phyloP scores from a whole-genome alignment of 1,140 invertebrate genomes.

The Matsumurasca onukii region DNA sequence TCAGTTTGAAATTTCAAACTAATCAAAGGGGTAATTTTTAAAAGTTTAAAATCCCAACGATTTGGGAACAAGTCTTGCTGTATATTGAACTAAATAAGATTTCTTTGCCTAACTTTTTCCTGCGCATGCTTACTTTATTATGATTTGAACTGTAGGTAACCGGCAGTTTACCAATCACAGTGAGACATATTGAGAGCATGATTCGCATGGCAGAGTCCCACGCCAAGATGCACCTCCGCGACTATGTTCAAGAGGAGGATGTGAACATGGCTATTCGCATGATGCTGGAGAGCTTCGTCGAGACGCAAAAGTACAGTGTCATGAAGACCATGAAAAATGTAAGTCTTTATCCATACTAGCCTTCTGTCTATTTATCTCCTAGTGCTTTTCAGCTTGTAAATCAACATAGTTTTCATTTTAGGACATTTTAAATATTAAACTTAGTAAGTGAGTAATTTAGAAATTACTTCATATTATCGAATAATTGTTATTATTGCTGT shows the following conservation, averaged over 20 bases:
- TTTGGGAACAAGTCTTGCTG: no score
- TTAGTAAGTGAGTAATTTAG: background rate
- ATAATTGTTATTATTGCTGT: no score
- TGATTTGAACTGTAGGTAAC: no score
- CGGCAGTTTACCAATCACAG: conserved; percentile 96
- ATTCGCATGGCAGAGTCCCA: conserved; percentile 97
- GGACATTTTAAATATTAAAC: background rate
- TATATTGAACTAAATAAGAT: no score
- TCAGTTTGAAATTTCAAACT: background rate
- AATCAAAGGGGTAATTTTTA: background rate
- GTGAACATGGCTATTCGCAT: conserved; percentile 97
- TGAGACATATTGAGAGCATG: conserved; percentile 98
- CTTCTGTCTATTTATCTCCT: background rate
- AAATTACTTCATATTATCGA: no score
- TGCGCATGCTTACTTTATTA: no score
- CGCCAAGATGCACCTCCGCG: conserved; percentile 92
- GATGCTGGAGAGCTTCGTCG: conserved; percentile 97
- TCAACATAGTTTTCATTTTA: background rate
- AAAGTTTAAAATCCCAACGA: no score
- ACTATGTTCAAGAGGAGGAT: conserved; percentile 93
- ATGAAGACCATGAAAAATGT: conserved; percentile 95
- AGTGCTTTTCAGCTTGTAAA: background rate
- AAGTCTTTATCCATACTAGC: conserved; percentile 37
- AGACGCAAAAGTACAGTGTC: conserved; percentile 97
- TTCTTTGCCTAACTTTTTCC: no score